Conservation (phyloP, 2,888 invertebrate species). For the Caprella mutica region DNA sequence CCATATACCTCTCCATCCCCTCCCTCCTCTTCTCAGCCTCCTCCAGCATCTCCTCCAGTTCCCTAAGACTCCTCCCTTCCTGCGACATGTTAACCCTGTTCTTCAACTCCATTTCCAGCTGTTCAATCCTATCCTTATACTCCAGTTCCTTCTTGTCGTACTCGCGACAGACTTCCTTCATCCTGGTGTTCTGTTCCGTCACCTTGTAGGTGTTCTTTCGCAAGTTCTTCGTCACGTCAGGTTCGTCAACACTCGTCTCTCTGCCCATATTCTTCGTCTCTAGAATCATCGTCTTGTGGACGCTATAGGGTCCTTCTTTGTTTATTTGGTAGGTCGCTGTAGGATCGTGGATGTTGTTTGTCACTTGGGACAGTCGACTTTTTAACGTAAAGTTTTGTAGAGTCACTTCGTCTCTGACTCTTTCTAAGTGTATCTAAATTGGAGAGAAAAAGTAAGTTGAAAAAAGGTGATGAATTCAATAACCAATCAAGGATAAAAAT, state of each 20-base stretch:
- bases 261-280: conserved; percentile 17
- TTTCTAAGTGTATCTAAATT: conserved; percentile 39
- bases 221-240: conserved; percentile 33
- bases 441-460: too few relatives aligned
- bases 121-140: conserved; percentile 35
- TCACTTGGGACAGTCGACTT: conserved; percentile 37
- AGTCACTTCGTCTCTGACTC: conserved; percentile 38
- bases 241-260: conserved; percentile 30
- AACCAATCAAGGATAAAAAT: too few relatives aligned
- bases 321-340: conserved; percentile 37
- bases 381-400: conserved; percentile 38
- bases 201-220: conserved; percentile 38
- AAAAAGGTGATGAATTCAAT: too few relatives aligned
- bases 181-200: conserved; percentile 16
- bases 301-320: conserved; percentile 24
- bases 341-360: conserved; percentile 36
- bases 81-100: conserved; percentile 36
- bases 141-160: conserved; percentile 36
- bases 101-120: conserved; percentile 36
- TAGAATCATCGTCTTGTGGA: too few relatives aligned
- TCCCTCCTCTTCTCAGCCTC: conserved; percentile 35
- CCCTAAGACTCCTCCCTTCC: conserved; percentile 35
- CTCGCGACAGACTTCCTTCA: conserved; percentile 26
- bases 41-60: conserved; percentile 36
- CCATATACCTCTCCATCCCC: conserved; percentile 36